Percentiles rank a stretch among this genome's conserved stretches.
These are phyloP conservation scores for Drosophila atroscutellata DNA, from an alignment of 2,888 invertebrate species.

Conservation along the genomic window DNA sequence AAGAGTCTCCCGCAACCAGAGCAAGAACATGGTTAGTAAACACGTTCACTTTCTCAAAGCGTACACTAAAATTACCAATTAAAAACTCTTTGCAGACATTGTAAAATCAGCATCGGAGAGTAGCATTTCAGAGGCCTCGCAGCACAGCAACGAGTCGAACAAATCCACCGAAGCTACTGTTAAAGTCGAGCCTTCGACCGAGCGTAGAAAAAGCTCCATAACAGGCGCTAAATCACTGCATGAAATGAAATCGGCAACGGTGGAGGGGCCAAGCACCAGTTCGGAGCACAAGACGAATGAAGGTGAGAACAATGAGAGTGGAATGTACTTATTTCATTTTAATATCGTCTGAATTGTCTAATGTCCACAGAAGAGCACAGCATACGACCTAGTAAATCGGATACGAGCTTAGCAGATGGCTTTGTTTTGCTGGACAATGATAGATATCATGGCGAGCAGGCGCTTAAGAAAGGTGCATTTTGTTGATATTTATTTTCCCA, in stretches of 20 bases:
- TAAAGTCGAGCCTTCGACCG: slow-evolving; percentile 36
- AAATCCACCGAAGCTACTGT: slow-evolving; percentile 88
- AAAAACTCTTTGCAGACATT: slow-evolving; percentile 85
- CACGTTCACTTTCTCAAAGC: not conserved
- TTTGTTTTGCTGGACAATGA: slow-evolving; percentile 91
- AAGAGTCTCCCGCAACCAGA: slow-evolving; percentile 87
- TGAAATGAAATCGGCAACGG: slow-evolving; percentile 85
- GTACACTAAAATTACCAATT: not conserved
- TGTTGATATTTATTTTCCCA: not conserved
- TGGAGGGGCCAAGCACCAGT: slow-evolving; percentile 72
- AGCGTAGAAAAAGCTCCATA: slow-evolving; percentile 83
- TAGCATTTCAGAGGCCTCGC: slow-evolving; percentile 92
- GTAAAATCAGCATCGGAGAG: slow-evolving; percentile 95
- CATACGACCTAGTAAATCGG: slow-evolving; percentile 94
- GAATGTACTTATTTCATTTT: not conserved
- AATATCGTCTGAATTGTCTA: slow-evolving; percentile 39
- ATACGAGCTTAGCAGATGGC: slow-evolving; percentile 95
- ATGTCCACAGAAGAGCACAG: slow-evolving; percentile 86
- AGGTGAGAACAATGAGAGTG: slow-evolving; percentile 38
- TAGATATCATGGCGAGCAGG: slow-evolving; percentile 79
- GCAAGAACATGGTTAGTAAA: slow-evolving; percentile 86
- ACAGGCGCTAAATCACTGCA: slow-evolving; percentile 84
- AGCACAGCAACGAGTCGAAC: slow-evolving; percentile 90
- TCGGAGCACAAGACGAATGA: slow-evolving; percentile 65
- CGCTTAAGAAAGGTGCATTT: slow-evolving; percentile 83